Percentiles rank a stretch among this genome's conserved stretches.
Conservation (phyloP, 2,113 vertebrate genomes). For the Ifrita kowaldi region DNA sequence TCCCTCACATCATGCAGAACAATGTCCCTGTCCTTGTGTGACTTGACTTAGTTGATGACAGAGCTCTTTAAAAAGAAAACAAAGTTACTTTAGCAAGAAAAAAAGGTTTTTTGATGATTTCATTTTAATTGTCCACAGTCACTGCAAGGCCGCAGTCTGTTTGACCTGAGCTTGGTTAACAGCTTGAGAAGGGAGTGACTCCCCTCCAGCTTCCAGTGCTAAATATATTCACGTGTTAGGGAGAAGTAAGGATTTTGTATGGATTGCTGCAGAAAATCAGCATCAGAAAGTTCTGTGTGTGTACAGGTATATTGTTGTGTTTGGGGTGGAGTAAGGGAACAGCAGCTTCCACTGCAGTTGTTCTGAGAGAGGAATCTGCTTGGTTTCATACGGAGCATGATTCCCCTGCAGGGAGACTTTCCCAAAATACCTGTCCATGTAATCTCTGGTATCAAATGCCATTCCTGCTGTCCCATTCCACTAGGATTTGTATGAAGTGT, state of each 20-base stretch:
- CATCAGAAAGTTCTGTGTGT: background rate
- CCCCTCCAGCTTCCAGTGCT: background rate
- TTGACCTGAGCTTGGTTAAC: background rate
- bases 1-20: background rate
- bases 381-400: background rate
- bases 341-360: background rate
- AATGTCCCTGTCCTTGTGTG: background rate
- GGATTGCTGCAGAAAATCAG: background rate
- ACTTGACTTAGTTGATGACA: background rate
- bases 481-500: background rate
- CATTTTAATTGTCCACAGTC: background rate
- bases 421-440: accelerated
- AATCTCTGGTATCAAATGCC: background rate
- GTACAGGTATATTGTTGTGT: background rate
- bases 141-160: background rate
- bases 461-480: background rate
- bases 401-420: background rate
- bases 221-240: background rate
- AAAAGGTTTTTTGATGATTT: background rate
- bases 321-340: background rate
- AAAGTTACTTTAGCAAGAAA: background rate
- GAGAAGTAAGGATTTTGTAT: background rate
- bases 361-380: background rate
- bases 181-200: background rate
- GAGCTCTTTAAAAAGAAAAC: background rate